Conservation (phyloP, 1,140 invertebrate species). For the Sogatella furcifera region DNA sequence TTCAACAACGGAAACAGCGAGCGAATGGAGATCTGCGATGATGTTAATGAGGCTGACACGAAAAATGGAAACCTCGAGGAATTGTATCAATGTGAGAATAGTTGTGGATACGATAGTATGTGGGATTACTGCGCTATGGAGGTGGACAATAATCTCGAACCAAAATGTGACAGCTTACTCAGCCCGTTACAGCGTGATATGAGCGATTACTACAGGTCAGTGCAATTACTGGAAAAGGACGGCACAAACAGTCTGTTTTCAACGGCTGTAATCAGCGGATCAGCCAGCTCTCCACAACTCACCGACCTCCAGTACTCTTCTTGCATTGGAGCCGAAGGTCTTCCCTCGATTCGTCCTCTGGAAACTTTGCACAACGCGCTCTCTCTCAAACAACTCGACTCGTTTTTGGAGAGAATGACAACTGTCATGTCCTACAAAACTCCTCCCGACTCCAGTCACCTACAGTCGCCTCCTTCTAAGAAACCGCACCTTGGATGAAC, state of each 20-base stretch:
- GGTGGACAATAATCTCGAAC: background rate
- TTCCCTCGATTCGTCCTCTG: background rate
- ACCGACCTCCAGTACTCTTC: background rate
- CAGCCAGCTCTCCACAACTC: background rate
- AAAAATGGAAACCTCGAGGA: background rate
- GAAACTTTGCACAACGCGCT: background rate
- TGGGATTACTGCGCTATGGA: too few relatives aligned
- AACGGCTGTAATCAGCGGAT: background rate
- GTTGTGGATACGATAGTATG: too few relatives aligned
- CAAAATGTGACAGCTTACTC: background rate
- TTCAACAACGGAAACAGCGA: background rate
- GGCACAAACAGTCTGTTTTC: background rate
- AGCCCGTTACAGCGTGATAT: background rate
- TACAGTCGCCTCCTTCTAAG: too few relatives aligned
- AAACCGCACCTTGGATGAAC: too few relatives aligned
- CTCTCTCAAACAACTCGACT: background rate
- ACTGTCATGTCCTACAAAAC: background rate
- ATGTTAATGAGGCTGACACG: background rate
- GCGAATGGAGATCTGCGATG: background rate
- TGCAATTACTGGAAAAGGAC: background rate
- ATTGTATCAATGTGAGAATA: too few relatives aligned
- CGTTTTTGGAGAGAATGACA: background rate
- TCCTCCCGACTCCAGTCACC: too few relatives aligned
- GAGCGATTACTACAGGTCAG: background rate
- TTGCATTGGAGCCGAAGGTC: background rate